Base-by-base conservation (phyloP, 2,797 vertebrate species). In the Petrocephalus schoutedeni region DNA sequence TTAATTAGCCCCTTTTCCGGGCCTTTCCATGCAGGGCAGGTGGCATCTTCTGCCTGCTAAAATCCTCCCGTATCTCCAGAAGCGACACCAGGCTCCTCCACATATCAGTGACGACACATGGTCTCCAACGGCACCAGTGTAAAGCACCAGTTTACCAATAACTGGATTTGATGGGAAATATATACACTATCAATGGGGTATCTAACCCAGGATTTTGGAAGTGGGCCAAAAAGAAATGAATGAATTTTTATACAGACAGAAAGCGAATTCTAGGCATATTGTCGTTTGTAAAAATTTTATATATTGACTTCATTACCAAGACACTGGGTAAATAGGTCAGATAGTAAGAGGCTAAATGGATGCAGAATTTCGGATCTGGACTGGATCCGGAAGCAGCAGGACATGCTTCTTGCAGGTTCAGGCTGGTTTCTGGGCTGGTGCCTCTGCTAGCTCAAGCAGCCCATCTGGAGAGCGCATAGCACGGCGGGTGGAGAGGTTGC, bases 401-500 rank as follows among this genome's bases (percentile, higher is more conserved):
- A 83, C 49, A 28, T 19, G 28, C 23, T 85, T 57, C 84, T 59
- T 21, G 2, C 54, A 58, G 53, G 84, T 16, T 85, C 84, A 57
- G 54, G 12, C 84, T 85, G 84, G 53, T 85, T 58, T 58, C 53
- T 85, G 84, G 14, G 54, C 84, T 58, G 82, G 53, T 59, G 58
- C 36, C 19, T 86, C 58, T 61, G 56, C 58, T 36, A 86, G 51
- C 53, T 67, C 85, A 87, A 3, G 51, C 36, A 94, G 92, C 94
- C 94, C 94, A 93, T 95, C 94, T 94, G 94, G 93, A 95, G 93
- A 91, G 92, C 88, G 91, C 93, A 94, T 93, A 94, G 93, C 92
- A 90, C 90, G 93, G 93, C 91, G 92, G 94, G 82, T 91, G 87
- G 91, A 93, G 93, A 90, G 90, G 95, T 96, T 96, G 94, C 95